Percentiles rank a stretch among this genome's conserved stretches.
phyloP scores from a whole-genome alignment of 2,113 vertebrate species.

The Prietella phreatophila region DNA sequence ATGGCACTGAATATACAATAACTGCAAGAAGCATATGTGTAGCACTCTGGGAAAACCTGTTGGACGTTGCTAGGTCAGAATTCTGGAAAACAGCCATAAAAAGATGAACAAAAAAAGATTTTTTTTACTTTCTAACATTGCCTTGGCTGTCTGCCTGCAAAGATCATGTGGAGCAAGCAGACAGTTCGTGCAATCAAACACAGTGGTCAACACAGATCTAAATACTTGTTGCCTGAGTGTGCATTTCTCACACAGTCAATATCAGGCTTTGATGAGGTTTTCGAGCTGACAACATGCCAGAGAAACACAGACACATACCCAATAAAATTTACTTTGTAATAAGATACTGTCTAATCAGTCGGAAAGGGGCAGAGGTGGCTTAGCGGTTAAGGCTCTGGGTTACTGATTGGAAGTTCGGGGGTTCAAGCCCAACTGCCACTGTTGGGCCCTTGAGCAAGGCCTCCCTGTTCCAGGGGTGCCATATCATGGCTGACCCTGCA shows the following conservation, averaged over 20 bases:
- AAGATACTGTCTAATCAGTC: too few relatives aligned
- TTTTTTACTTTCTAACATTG: background rate
- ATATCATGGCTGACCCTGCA: too few relatives aligned
- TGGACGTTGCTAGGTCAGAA: background rate
- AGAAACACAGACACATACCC: background rate
- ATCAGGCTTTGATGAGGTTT: background rate
- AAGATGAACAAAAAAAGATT: background rate
- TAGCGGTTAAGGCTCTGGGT: too few relatives aligned
- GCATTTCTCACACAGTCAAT: background rate
- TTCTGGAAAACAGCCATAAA: background rate
- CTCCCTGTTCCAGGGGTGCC: too few relatives aligned
- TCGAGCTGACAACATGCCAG: background rate
- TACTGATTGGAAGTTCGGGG: too few relatives aligned
- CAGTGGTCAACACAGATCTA: background rate
- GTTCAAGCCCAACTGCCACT: too few relatives aligned
- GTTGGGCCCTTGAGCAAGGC: too few relatives aligned
- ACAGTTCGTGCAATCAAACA: background rate
- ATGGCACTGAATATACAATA: background rate
- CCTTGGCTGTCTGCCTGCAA: background rate
- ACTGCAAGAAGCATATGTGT: background rate
- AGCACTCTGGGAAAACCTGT: background rate
- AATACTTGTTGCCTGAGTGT: background rate
- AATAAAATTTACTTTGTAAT: background rate
- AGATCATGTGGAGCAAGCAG: background rate
- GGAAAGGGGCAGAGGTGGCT: too few relatives aligned